These are phyloP conservation scores for Gallinago jamesoni DNA, from an alignment of 2,113 vertebrate genomes.

Conservation along the genomic window DNA sequence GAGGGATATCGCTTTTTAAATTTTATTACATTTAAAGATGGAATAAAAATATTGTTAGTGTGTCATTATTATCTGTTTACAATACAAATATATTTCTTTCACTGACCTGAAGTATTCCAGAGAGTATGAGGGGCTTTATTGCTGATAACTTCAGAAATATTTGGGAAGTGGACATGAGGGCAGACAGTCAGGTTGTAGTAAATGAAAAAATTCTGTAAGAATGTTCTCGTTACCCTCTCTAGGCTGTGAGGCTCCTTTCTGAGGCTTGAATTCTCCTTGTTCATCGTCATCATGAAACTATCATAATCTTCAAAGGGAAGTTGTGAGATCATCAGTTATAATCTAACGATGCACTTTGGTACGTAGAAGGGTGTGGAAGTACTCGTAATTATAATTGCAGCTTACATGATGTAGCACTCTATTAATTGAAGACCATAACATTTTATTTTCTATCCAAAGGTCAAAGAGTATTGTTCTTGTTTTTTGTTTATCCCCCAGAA, in stretches of 20 bases:
- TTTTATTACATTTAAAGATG: background rate
- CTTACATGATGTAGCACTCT: background rate
- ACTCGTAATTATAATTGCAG: background rate
- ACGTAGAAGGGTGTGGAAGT: background rate
- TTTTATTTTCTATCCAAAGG: background rate
- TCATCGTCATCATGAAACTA: background rate
- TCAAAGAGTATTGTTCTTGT: background rate
- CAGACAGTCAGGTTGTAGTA: background rate
- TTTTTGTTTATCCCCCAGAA: background rate
- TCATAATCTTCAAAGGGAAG: background rate
- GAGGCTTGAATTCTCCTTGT: background rate
- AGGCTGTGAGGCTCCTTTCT: background rate
- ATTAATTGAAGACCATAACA: background rate
- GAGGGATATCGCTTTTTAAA: accelerated
- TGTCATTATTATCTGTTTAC: too few species aligned
- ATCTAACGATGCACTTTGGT: background rate
- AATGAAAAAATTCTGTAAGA: background rate
- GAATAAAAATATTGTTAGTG: background rate
- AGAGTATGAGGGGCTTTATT: background rate
- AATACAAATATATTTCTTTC: background rate
- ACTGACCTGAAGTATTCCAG: background rate
- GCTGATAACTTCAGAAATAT: background rate
- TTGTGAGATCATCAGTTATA: background rate
- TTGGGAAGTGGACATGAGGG: background rate
- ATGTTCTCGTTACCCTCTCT: background rate